A percentile compares a stretch with the other conserved stretches of the same genome.
Evolutionary conservation across 2,797 vertebrate species (phyloP).

Genomic region (Micromesistius poutassou): DNA sequence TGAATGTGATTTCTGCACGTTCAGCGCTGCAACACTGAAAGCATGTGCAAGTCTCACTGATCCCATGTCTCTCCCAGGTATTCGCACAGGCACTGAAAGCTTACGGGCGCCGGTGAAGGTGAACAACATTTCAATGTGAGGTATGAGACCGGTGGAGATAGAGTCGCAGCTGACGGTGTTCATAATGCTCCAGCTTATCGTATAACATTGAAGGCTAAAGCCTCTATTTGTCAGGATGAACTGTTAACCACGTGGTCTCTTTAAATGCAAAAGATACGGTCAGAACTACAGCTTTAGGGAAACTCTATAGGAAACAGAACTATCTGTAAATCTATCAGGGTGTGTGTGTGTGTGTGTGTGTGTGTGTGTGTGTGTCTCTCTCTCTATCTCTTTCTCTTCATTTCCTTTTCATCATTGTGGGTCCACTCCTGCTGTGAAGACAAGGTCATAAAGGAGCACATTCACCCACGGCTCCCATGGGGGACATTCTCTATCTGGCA

Average conservation of each 20-base stretch:
- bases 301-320: background rate
- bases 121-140: background rate
- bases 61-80: background rate
- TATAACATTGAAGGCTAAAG: background rate
- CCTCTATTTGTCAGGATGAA: too few species aligned
- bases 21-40: background rate
- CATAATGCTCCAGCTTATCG: background rate
- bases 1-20: background rate
- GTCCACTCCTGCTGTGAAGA: slow-evolving; percentile 77
- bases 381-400: slow-evolving; percentile 63
- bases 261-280: background rate
- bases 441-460: slow-evolving; percentile 80
- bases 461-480: slow-evolving; percentile 77
- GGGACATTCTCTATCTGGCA: slow-evolving; percentile 76
- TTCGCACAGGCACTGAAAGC: background rate
- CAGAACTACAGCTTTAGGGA: background rate
- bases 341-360: background rate
- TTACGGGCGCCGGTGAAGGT: background rate
- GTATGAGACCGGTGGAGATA: background rate
- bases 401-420: background rate
- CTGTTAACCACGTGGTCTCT: background rate
- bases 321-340: background rate
- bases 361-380: background rate
- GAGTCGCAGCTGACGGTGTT: background rate
- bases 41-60: background rate